phyloP scores from a whole-genome alignment of 2,888 invertebrate genomes.

The Drosophila subquinaria region DNA sequence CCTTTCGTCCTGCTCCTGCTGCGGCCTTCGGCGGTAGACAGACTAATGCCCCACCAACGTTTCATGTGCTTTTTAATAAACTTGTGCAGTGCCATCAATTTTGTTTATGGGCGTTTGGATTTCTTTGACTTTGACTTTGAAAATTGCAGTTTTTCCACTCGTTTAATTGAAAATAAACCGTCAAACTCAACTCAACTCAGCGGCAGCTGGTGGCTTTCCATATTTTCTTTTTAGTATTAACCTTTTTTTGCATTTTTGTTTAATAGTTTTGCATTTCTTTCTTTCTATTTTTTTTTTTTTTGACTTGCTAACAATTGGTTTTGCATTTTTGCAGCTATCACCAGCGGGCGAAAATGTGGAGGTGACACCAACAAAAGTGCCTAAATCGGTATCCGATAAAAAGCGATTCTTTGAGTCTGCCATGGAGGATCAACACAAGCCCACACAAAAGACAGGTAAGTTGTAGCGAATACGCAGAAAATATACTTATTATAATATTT shows the following conservation, averaged over 20 bases:
- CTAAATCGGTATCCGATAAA: conserved; percentile 96
- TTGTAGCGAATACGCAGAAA: conserved; percentile 1
- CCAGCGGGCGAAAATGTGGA: conserved; percentile 84
- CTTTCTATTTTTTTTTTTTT: conserved; percentile 10
- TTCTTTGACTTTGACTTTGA: conserved; percentile 67
- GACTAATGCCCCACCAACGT: conserved; percentile 32
- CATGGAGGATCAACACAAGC: conserved; percentile 96
- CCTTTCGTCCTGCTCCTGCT: neutral
- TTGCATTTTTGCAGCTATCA: conserved; percentile 69
- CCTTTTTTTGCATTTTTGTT: conserved; percentile 16
- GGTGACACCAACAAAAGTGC: conserved; percentile 88
- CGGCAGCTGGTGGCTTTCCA: conserved; percentile 25
- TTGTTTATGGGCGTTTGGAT: conserved; percentile 74
- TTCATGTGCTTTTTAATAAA: conserved; percentile 74
- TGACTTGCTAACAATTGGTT: conserved; percentile 53
- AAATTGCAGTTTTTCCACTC: conserved; percentile 55
- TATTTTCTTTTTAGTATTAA: conserved; percentile 37
- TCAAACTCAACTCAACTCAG: conserved; percentile 13
- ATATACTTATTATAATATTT: neutral
- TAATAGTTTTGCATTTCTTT: conserved; percentile 5
- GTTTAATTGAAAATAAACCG: conserved; percentile 42
- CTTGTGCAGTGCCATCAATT: conserved; percentile 77
- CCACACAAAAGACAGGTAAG: conserved; percentile 93
- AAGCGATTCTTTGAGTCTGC: conserved; percentile 98
- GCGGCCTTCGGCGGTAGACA: conserved; percentile 15